These are phyloP conservation scores for Macropodus opercularis DNA, from an alignment of 2,797 vertebrate species.

Conservation along the genomic window DNA sequence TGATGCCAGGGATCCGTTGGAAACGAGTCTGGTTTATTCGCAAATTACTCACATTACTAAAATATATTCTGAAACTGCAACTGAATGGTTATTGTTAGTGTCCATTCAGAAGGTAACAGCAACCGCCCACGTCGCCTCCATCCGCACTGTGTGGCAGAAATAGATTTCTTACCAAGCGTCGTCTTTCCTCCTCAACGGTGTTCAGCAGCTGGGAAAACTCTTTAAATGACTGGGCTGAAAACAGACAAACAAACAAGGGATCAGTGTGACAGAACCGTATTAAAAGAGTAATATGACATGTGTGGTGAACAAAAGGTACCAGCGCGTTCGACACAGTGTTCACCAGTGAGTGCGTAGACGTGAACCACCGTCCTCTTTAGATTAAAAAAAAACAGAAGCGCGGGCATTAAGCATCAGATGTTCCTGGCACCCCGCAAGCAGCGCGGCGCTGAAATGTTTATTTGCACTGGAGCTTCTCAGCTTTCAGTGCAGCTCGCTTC, in stretches of 20 bases:
- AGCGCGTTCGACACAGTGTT: slow-evolving; percentile 24
- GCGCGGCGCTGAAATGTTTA: slow-evolving; percentile 67
- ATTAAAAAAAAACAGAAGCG: slow-evolving; percentile 14
- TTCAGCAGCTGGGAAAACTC: slow-evolving; percentile 94
- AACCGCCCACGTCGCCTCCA: neutral
- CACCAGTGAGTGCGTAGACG: slow-evolving; percentile 17
- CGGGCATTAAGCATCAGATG: slow-evolving; percentile 68
- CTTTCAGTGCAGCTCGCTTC: slow-evolving; percentile 63
- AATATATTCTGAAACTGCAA: neutral
- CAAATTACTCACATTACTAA: neutral
- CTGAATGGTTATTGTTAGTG: neutral
- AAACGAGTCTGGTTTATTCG: neutral
- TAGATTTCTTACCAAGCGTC: slow-evolving; percentile 87
- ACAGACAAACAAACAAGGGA: slow-evolving; percentile 49
- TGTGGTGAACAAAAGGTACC: slow-evolving; percentile 27
- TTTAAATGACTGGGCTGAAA: slow-evolving; percentile 93
- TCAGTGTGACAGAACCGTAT: neutral
- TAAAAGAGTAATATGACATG: slow-evolving; percentile 14
- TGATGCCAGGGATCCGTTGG: neutral
- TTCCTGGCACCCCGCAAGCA: slow-evolving; percentile 50
- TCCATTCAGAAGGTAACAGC: neutral
- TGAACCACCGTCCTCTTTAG: slow-evolving; percentile 32
- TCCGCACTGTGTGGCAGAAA: slow-evolving; percentile 7
- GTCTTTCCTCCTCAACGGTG: slow-evolving; percentile 94
- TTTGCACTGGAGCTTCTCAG: slow-evolving; percentile 55